A percentile compares a stretch with the other conserved stretches of the same genome.
Evolutionary conservation across 2,888 invertebrate species (phyloP).

Genomic region (Sesia apiformis): DNA sequence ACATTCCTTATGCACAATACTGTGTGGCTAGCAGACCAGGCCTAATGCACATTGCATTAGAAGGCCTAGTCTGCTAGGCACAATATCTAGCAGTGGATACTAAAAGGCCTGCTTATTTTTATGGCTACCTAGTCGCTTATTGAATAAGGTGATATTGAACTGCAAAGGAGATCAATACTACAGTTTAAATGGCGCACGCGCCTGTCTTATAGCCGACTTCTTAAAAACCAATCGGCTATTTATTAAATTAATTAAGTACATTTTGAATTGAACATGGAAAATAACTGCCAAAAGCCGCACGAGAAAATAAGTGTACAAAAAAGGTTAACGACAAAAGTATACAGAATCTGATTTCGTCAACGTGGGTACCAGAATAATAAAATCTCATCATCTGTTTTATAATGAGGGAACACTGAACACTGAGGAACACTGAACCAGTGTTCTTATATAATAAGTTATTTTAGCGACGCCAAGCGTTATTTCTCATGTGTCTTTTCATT

Average conservation of each 20-base stretch:
- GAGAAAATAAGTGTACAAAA: background rate
- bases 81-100: no score
- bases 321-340: background rate
- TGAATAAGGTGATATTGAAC: no score
- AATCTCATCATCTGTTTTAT: slow-evolving; percentile 12
- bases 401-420: slow-evolving; percentile 3
- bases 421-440: slow-evolving; percentile 2
- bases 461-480: slow-evolving; percentile 12
- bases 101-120: no score
- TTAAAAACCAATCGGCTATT: no score
- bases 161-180: no score
- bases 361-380: slow-evolving; percentile 4
- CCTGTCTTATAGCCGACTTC: no score
- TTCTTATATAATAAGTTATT: slow-evolving; percentile 11
- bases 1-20: no score
- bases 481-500: slow-evolving; percentile 17
- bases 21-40: no score
- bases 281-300: background rate
- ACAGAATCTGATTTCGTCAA: background rate
- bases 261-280: background rate
- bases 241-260: background rate
- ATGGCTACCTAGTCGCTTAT: no score
- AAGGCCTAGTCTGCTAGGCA: no score
- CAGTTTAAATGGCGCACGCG: no score
- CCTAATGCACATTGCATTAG: no score